A percentile compares a stretch with the other conserved stretches of the same genome.
Evolutionary conservation across 2,113 vertebrate species (phyloP).

Genomic region (Caretta caretta): DNA sequence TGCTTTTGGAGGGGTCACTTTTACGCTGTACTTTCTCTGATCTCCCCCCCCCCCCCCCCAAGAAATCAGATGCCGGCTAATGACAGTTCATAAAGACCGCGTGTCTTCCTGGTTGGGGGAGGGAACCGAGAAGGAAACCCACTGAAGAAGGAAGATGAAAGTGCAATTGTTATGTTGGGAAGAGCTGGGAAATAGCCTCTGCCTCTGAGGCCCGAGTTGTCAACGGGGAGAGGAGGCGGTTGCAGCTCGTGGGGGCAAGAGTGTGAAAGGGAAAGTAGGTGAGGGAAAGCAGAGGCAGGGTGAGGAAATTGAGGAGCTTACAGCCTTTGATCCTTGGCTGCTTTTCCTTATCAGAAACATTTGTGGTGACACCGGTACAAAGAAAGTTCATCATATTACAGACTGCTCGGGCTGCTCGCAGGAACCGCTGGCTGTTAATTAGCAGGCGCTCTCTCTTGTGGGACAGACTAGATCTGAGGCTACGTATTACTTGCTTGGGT

Average conservation of each 20-base stretch:
- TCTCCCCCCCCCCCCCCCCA: not conserved
- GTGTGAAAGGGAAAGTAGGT: conserved; percentile 53
- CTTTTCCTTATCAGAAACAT: conserved; percentile 90
- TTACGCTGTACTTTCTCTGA: not conserved
- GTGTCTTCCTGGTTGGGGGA: conserved; percentile 32
- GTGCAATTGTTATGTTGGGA: no score
- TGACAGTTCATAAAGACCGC: conserved; percentile 61
- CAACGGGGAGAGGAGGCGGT: not conserved
- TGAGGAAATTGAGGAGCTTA: conserved; percentile 81
- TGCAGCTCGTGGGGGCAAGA: not conserved
- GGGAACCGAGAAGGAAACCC: not conserved
- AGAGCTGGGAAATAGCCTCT: not conserved
- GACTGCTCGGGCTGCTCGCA: conserved; percentile 83
- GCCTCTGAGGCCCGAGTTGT: conserved; percentile 21
- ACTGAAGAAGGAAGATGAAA: not conserved
- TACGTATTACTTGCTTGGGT: conserved; percentile 49
- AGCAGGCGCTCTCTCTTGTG: conserved; percentile 84
- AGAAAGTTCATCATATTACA: conserved; percentile 89
- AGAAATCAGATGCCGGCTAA: conserved; percentile 23
- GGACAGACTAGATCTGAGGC: conserved; percentile 81
- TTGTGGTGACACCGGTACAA: conserved; percentile 88
- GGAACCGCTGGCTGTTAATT: conserved; percentile 89
- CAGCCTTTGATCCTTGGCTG: conserved; percentile 88
- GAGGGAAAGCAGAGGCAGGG: conserved; percentile 69
- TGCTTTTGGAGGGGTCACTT: not conserved